Percentiles rank a stretch among this genome's conserved stretches.
phyloP scores from a whole-genome alignment of 2,888 invertebrate species.

The Apodemia zela region DNA sequence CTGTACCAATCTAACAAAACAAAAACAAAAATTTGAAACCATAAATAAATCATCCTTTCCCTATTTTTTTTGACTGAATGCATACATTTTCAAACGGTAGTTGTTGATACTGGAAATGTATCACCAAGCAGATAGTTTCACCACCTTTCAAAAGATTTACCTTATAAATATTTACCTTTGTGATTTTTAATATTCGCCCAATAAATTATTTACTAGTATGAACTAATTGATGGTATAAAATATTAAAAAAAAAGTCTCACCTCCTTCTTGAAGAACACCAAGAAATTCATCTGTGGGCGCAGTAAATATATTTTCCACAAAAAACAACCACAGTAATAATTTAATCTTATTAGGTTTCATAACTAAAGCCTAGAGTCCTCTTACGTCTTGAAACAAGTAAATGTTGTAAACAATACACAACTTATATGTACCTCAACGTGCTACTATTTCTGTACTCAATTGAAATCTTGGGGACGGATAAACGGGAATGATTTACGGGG shows the following conservation, averaged over 20 bases:
- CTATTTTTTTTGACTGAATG: too few species aligned
- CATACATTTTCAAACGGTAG: too few species aligned
- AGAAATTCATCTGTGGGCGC: slow-evolving; percentile 51
- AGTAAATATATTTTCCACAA: slow-evolving; percentile 41
- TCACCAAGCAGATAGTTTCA: too few species aligned
- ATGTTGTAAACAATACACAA: slow-evolving; percentile 44
- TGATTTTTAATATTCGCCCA: too few species aligned
- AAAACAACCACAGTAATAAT: slow-evolving; percentile 47
- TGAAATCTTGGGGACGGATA: slow-evolving; percentile 59
- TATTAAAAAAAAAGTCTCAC: slow-evolving; percentile 36
- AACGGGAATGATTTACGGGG: slow-evolving; percentile 55
- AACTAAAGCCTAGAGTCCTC: slow-evolving; percentile 9
- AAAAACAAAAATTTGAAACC: too few species aligned
- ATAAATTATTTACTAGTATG: too few species aligned
- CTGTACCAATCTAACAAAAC: too few species aligned
- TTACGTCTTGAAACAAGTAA: slow-evolving; percentile 41
- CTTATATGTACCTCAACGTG: slow-evolving; percentile 56
- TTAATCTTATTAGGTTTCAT: slow-evolving; percentile 33
- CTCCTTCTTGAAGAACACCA: slow-evolving; percentile 48
- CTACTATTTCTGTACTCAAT: slow-evolving; percentile 64
- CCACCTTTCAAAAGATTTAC: too few species aligned
- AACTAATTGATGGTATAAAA: too few species aligned
- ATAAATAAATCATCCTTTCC: too few species aligned
- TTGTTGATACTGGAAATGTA: too few species aligned
- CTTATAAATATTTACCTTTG: too few species aligned